Evolutionary conservation across 2,888 invertebrate species (phyloP), one percentile per base, ranked within the genome.

Genomic region (Brenthis daphne): DNA sequence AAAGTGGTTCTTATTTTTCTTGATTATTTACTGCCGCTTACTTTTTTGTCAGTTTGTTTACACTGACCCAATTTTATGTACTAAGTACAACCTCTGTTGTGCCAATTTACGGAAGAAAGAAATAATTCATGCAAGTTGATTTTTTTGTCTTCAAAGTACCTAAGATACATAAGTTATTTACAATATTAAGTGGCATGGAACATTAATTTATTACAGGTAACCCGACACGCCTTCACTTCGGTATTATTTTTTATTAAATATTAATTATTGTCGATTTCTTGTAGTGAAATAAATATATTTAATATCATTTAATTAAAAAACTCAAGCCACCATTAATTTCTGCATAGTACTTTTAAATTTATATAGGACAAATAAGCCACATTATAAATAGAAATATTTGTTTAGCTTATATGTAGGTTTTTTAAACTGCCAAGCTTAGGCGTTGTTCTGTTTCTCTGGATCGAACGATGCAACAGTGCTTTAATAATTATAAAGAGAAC

Each of bases 1-100:
- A 72, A 20, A 77, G 77, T 77, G 76, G 65, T 75, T 69, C 58
- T 71, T 76, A 67, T 77, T 76, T 73, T 67, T 69, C 72, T 65
- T 68, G 63, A 57, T 68, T 68, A 67, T 68, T 73, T 71, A 66
- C 57, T 61, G 57, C 58, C 56, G 63, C 68, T 67, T 67, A 56
- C 67, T 48, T 68, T 65, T 43, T 53, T 60, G 51, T 51, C 24
- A 68, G 65, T 69, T 68, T 63, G 69, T 71, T 74, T 65, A 56
- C 29, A 67, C 60, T 67, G 69, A 61, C 69, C 71, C 56, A 66
- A 57, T 67, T 71, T 50, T 63, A 37, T 50, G 16, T 66, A 24
- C 65, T 67, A 60, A 65, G 65, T 54, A 29, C 57, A 57, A 55
- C 60, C 67, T 56, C 70, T 37, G 63, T 65, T 61, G 54, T 48